These are phyloP conservation scores for Psilanteris sp. DNA, from an alignment of 1,140 invertebrate genomes.

Conservation along the genomic window DNA sequence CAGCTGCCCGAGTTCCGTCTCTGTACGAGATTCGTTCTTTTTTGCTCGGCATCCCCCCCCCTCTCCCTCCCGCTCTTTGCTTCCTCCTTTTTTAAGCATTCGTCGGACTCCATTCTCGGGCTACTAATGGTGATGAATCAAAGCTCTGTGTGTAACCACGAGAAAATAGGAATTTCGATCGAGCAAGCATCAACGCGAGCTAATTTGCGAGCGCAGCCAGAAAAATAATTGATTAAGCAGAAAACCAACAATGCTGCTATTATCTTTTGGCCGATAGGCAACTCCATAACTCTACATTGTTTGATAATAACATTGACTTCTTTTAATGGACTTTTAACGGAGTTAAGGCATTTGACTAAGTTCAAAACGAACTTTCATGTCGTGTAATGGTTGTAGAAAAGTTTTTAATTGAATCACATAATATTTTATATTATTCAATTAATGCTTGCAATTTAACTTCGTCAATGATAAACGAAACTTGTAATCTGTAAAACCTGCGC, in stretches of 20 bases:
- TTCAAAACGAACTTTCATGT: background rate
- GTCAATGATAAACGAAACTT: too few relatives aligned
- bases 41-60: background rate
- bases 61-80: background rate
- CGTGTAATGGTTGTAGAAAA: background rate
- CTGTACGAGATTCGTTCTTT: conserved; percentile 32
- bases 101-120: background rate
- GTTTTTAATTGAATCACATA: conserved; percentile 9
- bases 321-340: conserved; percentile 21
- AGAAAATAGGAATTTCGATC: conserved; percentile 48
- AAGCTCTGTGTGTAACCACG: conserved; percentile 35
- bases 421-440: too few relatives aligned
- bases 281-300: conserved; percentile 7
- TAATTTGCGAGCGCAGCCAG: conserved; percentile 28
- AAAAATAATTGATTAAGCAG: conserved; percentile 53
- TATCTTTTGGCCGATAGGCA: conserved; percentile 28
- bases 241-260: conserved; percentile 45
- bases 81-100: conserved; percentile 8
- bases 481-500: too few relatives aligned
- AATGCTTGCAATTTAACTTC: too few relatives aligned
- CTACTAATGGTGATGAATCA: conserved; percentile 37
- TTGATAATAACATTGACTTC: conserved; percentile 8
- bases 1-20: conserved; percentile 34
- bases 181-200: conserved; percentile 23
- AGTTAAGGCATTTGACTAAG: background rate